phyloP scores from a whole-genome alignment of 2,888 invertebrate species.

The Ganaspis brasiliensis region DNA sequence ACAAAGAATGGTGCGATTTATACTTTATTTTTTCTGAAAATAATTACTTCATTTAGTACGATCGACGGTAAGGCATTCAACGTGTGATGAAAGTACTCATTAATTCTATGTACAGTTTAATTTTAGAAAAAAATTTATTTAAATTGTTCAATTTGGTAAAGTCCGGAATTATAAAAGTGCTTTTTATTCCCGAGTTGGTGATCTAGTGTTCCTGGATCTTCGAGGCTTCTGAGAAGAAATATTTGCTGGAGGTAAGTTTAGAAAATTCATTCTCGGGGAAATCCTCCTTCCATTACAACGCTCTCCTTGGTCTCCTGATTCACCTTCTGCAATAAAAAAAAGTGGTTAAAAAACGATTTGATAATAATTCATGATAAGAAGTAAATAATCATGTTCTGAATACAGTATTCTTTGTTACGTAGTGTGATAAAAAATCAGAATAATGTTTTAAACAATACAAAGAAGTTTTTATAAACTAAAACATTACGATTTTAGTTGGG shows the following conservation, averaged over 20 bases:
- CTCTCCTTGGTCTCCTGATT: constrained; percentile 60
- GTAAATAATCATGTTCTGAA: background rate
- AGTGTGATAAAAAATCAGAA: too few species aligned
- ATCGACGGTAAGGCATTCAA: constrained; percentile 35
- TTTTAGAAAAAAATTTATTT: background rate
- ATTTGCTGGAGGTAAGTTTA: constrained; percentile 44
- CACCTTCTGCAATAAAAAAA: constrained; percentile 58
- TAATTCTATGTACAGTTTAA: constrained; percentile 2
- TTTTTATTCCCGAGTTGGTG: constrained; percentile 49
- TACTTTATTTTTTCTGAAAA: background rate
- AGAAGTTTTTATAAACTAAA: too few species aligned
- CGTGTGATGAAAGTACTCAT: constrained; percentile 6
- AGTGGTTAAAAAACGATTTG: background rate
- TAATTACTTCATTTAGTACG: background rate
- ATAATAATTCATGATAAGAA: background rate
- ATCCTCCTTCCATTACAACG: constrained; percentile 43
- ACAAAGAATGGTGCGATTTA: background rate
- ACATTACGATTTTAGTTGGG: too few species aligned
- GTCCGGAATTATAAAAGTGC: background rate
- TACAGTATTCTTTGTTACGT: background rate
- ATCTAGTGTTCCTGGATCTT: constrained; percentile 60
- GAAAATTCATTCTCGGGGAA: background rate
- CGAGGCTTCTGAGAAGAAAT: constrained; percentile 57
- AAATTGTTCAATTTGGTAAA: background rate
- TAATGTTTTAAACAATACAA: too few species aligned